phyloP scores from a whole-genome alignment of 2,888 invertebrate species.

The Stictocephala bisonia region DNA sequence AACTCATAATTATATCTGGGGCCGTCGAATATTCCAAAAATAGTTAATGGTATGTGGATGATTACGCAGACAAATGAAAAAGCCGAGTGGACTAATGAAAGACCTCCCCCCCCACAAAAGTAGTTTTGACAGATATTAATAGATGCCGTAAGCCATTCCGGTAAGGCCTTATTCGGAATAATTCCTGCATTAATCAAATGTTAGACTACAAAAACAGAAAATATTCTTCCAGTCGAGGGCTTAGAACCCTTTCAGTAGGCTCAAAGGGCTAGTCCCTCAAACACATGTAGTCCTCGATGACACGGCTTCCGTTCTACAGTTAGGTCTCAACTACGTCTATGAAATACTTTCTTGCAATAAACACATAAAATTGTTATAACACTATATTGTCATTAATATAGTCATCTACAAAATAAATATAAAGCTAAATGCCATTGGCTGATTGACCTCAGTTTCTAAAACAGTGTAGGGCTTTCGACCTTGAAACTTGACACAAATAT shows the following conservation, averaged over 20 bases:
- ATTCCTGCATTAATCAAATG: slow-evolving; percentile 47
- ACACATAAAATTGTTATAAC: too few relatives aligned
- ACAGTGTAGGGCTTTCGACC: too few relatives aligned
- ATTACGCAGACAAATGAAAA: slow-evolving; percentile 33
- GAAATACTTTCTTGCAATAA: too few relatives aligned
- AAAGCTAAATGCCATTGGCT: too few relatives aligned
- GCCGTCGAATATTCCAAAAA: slow-evolving; percentile 35
- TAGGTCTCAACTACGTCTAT: too few relatives aligned
- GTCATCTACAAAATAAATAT: too few relatives aligned
- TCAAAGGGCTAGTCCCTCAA: not conserved
- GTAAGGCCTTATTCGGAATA: slow-evolving; percentile 47
- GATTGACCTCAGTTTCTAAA: too few relatives aligned
- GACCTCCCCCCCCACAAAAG: slow-evolving; percentile 18
- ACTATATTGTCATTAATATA: too few relatives aligned
- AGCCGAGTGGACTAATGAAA: slow-evolving; percentile 25
- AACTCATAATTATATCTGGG: slow-evolving; percentile 30
- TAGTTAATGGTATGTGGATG: slow-evolving; percentile 31
- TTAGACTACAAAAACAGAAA: slow-evolving; percentile 35
- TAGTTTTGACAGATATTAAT: slow-evolving; percentile 50
- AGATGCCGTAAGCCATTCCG: slow-evolving; percentile 46
- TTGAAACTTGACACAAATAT: too few relatives aligned
- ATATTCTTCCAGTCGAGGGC: slow-evolving; percentile 26
- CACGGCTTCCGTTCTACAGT: not conserved
- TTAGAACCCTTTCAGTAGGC: slow-evolving; percentile 21
- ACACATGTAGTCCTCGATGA: not conserved